A percentile compares a stretch with the other conserved stretches of the same genome.
Evolutionary conservation across 2,113 vertebrate species (phyloP).

Genomic region (Bos javanicus): DNA sequence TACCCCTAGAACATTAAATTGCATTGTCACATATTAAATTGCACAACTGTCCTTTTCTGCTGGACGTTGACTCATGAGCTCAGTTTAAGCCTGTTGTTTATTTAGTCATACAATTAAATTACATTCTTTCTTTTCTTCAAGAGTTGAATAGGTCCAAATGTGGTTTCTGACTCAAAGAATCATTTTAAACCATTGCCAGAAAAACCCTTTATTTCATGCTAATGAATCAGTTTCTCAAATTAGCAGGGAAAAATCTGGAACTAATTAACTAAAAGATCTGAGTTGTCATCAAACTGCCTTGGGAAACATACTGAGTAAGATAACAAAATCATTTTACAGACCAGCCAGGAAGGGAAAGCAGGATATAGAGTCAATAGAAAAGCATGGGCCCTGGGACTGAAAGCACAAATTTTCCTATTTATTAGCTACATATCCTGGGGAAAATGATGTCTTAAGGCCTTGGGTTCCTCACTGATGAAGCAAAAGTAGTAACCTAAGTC

Average conservation of each 20-base stretch:
- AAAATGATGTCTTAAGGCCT: neutral
- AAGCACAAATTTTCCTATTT: neutral
- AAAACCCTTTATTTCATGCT: neutral
- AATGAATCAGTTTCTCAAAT: neutral
- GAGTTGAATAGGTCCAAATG: neutral
- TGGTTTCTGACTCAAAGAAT: conserved; percentile 6
- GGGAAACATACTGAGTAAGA: neutral
- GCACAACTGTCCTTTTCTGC: neutral
- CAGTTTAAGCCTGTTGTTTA: neutral
- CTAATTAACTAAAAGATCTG: neutral
- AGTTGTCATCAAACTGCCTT: neutral
- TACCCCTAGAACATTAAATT: neutral
- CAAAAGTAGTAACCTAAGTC: no score
- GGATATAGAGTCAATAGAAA: neutral
- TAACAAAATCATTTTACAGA: neutral
- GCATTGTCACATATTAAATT: neutral
- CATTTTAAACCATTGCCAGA: neutral
- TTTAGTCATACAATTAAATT: conserved; percentile 31
- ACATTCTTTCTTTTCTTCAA: conserved; percentile 21
- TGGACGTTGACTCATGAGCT: neutral
- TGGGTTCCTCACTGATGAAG: neutral
- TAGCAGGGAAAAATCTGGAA: neutral
- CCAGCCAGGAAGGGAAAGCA: neutral
- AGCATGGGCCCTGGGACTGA: neutral
- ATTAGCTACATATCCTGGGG: neutral